Evolutionary conservation across 2,113 vertebrate species (phyloP).

Genomic region (Hymenochirus boettgeri): DNA sequence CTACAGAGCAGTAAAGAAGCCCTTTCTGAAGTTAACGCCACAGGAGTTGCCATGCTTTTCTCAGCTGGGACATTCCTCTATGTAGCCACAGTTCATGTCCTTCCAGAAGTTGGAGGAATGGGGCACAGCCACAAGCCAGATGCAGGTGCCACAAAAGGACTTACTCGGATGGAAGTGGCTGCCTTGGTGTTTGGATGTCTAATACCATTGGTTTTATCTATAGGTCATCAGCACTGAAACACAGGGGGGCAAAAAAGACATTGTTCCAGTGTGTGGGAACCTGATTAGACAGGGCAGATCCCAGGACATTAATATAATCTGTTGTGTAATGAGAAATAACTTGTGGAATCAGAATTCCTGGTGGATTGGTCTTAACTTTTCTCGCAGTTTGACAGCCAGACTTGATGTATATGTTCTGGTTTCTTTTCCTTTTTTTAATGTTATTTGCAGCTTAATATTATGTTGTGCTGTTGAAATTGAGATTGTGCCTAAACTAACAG

Average conservation of each 20-base stretch:
- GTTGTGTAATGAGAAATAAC: constrained; percentile 55
- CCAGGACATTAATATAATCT: constrained; percentile 27
- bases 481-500: too few relatives aligned
- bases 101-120: constrained; percentile 91
- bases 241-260: neutral
- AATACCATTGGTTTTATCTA: constrained; percentile 88
- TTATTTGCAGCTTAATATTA: constrained; percentile 59
- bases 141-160: constrained; percentile 75
- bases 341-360: constrained; percentile 45
- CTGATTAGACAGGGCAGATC: constrained; percentile 42
- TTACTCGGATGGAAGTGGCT: constrained; percentile 87
- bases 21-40: constrained; percentile 91
- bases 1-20: constrained; percentile 96
- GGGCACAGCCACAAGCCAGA: constrained; percentile 85
- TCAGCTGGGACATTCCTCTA: constrained; percentile 98
- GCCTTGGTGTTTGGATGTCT: constrained; percentile 91
- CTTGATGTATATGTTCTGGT: constrained; percentile 53
- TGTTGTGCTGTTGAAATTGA: neutral
- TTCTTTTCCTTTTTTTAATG: constrained; percentile 53
- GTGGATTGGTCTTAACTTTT: constrained; percentile 49
- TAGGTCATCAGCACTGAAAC: constrained; percentile 91
- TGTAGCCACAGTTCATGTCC: constrained; percentile 95
- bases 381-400: constrained; percentile 52
- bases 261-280: constrained; percentile 16
- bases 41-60: constrained; percentile 96